A percentile compares a stretch with the other conserved stretches of the same genome.
Evolutionary conservation across 2,888 invertebrate genomes (phyloP).

Genomic region (Autographa gamma): DNA sequence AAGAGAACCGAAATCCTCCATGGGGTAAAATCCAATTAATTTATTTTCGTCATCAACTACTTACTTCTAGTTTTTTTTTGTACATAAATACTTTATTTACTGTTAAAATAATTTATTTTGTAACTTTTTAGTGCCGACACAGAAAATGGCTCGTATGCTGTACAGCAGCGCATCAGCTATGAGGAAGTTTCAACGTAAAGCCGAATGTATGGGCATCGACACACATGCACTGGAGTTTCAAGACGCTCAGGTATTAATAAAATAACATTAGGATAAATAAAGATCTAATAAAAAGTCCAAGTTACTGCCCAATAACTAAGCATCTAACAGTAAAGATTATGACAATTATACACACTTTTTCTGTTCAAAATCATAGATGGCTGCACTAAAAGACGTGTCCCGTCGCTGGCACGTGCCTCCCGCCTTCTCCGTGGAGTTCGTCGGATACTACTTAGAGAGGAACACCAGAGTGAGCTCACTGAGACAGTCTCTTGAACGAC

Average conservation of each 20-base stretch:
- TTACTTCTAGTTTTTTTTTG: background rate
- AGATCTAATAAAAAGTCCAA: too few species aligned
- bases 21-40: constrained; percentile 91
- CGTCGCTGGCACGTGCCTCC: constrained; percentile 98
- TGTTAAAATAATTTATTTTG: constrained; percentile 1
- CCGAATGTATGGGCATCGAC: constrained; percentile 97
- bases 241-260: constrained; percentile 91
- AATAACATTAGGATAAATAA: too few species aligned
- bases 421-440: constrained; percentile 97
- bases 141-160: constrained; percentile 97
- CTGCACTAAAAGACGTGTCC: constrained; percentile 94
- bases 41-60: background rate
- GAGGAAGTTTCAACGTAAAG: constrained; percentile 94
- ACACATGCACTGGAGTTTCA: constrained; percentile 94
- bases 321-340: too few species aligned
- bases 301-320: too few species aligned
- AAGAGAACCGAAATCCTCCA: constrained; percentile 92
- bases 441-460: constrained; percentile 97
- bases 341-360: too few species aligned
- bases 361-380: constrained; percentile 78
- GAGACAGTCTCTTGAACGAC: constrained; percentile 93
- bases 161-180: constrained; percentile 97
- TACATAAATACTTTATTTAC: background rate
- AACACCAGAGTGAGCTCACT: constrained; percentile 94
- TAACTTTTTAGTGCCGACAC: constrained; percentile 94